phyloP scores from a whole-genome alignment of 1,140 invertebrate genomes.

The Dryas iulia region DNA sequence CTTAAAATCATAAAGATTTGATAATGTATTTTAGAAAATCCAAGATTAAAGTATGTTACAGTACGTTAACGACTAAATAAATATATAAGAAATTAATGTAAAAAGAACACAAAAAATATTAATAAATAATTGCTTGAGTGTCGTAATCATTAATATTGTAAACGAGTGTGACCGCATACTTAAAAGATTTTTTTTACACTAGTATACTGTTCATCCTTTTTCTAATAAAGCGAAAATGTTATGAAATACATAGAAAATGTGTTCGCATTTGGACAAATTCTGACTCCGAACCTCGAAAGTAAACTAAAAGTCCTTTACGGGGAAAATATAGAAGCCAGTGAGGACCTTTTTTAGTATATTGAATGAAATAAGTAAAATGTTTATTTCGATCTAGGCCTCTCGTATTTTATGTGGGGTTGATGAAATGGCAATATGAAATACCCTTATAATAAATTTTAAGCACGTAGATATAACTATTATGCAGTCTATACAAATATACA shows the following conservation, averaged over 20 bases:
- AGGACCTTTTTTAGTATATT: slow-evolving; percentile 52
- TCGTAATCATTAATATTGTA: too few relatives aligned
- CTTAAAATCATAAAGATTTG: too few relatives aligned
- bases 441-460: not conserved
- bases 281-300: slow-evolving; percentile 51
- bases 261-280: slow-evolving; percentile 64
- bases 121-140: too few relatives aligned
- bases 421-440: not conserved
- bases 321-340: slow-evolving; percentile 53
- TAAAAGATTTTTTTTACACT: not conserved
- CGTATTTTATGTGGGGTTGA: not conserved
- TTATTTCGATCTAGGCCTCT: slow-evolving; percentile 6
- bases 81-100: too few relatives aligned
- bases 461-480: not conserved
- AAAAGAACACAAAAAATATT: too few relatives aligned
- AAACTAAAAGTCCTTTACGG: slow-evolving; percentile 50
- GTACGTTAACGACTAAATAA: too few relatives aligned
- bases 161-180: too few relatives aligned
- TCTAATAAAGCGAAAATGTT: slow-evolving; percentile 41
- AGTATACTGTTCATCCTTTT: not conserved
- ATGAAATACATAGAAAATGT: slow-evolving; percentile 56
- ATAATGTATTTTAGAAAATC: too few relatives aligned
- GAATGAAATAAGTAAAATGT: slow-evolving; percentile 38
- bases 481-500: too few relatives aligned
- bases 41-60: too few relatives aligned